A percentile compares a stretch with the other conserved stretches of the same genome.
Conservation (phyloP, 2,797 vertebrate species). For the Myripristis murdjan region DNA sequence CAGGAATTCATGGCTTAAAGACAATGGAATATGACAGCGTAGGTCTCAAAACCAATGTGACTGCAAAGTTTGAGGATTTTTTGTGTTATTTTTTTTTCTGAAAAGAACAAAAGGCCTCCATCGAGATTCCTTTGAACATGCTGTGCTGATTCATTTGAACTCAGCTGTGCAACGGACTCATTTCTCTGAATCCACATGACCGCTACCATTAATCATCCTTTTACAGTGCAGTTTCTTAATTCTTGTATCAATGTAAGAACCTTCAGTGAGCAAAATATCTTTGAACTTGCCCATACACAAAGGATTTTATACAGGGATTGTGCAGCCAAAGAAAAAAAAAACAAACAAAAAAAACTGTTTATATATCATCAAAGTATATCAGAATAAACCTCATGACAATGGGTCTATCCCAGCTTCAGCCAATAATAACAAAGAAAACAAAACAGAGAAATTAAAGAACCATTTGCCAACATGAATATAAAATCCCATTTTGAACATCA, state of each 20-base stretch:
- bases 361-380: conserved; percentile 67
- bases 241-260: conserved; percentile 70
- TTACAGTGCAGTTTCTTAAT: conserved; percentile 77
- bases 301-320: conserved; percentile 73
- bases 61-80: conserved; percentile 59
- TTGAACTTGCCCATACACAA: conserved; percentile 62
- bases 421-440: conserved; percentile 65
- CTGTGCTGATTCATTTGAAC: conserved; percentile 75
- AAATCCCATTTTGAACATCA: conserved; percentile 82
- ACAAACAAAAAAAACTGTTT: neutral
- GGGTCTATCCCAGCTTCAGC: conserved; percentile 79
- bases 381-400: conserved; percentile 77
- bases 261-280: conserved; percentile 68
- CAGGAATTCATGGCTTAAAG: conserved; percentile 55
- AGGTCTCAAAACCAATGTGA: conserved; percentile 72
- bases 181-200: conserved; percentile 68
- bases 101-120: conserved; percentile 70
- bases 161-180: conserved; percentile 73
- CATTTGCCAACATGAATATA: conserved; percentile 80
- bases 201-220: conserved; percentile 66
- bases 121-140: conserved; percentile 73
- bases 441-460: conserved; percentile 63
- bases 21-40: conserved; percentile 63
- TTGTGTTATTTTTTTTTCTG: conserved; percentile 39
- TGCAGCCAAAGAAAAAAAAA: conserved; percentile 56